phyloP scores from a whole-genome alignment of 2,113 vertebrate species.

The Parotia lawesii region DNA sequence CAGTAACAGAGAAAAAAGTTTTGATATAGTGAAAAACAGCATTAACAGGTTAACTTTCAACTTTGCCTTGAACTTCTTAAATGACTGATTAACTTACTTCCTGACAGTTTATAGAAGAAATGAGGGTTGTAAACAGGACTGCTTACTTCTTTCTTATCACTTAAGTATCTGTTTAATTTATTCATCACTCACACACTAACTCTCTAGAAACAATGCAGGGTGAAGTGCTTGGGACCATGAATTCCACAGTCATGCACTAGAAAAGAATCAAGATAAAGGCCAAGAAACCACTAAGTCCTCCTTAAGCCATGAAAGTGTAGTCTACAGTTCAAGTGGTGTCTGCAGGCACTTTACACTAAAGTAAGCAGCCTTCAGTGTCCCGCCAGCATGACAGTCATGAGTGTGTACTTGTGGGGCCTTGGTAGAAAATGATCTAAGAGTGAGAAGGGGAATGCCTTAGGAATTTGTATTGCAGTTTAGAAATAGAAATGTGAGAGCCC shows the following conservation, averaged over 20 bases:
- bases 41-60: slow-evolving; percentile 48
- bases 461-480: background rate
- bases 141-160: slow-evolving; percentile 51
- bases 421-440: background rate
- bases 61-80: slow-evolving; percentile 43
- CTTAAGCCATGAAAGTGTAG: background rate
- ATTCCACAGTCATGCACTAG: background rate
- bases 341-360: background rate
- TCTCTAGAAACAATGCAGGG: background rate
- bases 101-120: slow-evolving; percentile 49
- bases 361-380: background rate
- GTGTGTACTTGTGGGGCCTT: background rate
- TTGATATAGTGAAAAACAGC: background rate
- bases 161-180: slow-evolving; percentile 67
- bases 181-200: slow-evolving; percentile 57
- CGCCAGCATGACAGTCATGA: background rate
- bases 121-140: slow-evolving; percentile 43
- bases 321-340: background rate
- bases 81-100: slow-evolving; percentile 62
- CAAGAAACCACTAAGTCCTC: background rate
- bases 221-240: slow-evolving; percentile 8
- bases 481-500: background rate
- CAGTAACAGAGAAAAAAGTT: slow-evolving; percentile 2
- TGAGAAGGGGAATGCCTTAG: background rate
- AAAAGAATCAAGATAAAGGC: background rate